A percentile compares a stretch with the other conserved stretches of the same genome.
phyloP scores from a whole-genome alignment of 2,797 vertebrate genomes.

The Pampus argenteus region DNA sequence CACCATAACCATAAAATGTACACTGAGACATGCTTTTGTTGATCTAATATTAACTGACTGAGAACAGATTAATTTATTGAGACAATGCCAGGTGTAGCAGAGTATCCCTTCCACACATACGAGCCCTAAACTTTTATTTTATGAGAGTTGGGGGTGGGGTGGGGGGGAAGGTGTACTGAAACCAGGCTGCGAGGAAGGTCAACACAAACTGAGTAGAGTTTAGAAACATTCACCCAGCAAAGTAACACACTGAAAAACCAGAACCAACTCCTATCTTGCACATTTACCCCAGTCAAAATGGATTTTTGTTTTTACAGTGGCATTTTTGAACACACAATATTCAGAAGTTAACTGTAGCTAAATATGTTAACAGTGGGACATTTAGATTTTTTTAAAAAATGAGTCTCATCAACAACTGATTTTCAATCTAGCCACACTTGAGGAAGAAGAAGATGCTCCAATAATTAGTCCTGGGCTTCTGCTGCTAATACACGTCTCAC shows the following conservation, averaged over 20 bases:
- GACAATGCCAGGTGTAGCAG: conserved; percentile 61
- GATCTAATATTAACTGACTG: conserved; percentile 27
- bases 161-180: conserved; percentile 1
- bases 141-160: conserved; percentile 3
- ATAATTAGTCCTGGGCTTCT: conserved; percentile 12
- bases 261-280: neutral
- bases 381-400: neutral
- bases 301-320: neutral
- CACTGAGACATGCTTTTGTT: conserved; percentile 33
- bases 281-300: neutral
- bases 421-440: neutral
- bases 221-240: conserved; percentile 11
- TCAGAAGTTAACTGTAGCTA: conserved; percentile 1
- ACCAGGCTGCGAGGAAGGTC: conserved; percentile 2
- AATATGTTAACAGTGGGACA: neutral
- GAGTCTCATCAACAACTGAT: neutral
- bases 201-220: neutral
- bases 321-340: conserved; percentile 5
- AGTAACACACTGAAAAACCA: conserved; percentile 17
- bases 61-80: conserved; percentile 10
- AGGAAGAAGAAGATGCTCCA: no score
- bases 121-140: conserved; percentile 13
- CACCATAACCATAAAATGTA: conserved; percentile 22
- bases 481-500: conserved; percentile 23
- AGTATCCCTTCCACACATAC: conserved; percentile 23